These are phyloP conservation scores for Tupaia chinensis DNA, from an alignment of 2,113 vertebrate genomes.

Conservation along the genomic window DNA sequence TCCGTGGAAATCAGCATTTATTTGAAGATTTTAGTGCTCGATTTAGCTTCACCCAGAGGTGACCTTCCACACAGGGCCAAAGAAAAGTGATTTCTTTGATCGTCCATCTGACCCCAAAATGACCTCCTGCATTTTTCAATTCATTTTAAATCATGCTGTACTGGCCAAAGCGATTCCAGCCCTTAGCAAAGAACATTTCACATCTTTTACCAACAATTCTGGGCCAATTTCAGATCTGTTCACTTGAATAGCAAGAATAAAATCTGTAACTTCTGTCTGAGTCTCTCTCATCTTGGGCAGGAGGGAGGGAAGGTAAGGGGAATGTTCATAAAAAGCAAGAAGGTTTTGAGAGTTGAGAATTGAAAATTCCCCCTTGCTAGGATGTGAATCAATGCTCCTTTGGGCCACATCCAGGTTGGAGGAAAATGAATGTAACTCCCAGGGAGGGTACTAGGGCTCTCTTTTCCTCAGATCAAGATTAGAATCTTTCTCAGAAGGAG, in stretches of 20 bases:
- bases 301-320: neutral
- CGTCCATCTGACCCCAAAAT: constrained; percentile 51
- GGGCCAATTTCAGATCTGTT: constrained; percentile 57
- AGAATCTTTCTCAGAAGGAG: neutral
- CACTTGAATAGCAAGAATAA: constrained; percentile 46
- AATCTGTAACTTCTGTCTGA: neutral
- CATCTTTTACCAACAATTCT: constrained; percentile 55
- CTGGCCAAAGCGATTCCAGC: constrained; percentile 43
- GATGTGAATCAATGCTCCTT: neutral
- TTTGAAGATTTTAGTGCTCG: constrained; percentile 49
- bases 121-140: constrained; percentile 65
- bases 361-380: neutral
- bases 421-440: neutral
- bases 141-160: constrained; percentile 61
- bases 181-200: constrained; percentile 62
- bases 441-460: neutral
- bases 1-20: constrained; percentile 52
- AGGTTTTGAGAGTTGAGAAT: neutral
- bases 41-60: constrained; percentile 66
- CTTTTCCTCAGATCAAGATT: neutral
- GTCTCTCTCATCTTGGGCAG: neutral
- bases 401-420: neutral
- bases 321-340: neutral
- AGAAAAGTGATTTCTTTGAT: constrained; percentile 75
- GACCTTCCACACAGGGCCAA: constrained; percentile 58